Conservation (phyloP, 2,888 invertebrate species). For the Phortica okadai region DNA sequence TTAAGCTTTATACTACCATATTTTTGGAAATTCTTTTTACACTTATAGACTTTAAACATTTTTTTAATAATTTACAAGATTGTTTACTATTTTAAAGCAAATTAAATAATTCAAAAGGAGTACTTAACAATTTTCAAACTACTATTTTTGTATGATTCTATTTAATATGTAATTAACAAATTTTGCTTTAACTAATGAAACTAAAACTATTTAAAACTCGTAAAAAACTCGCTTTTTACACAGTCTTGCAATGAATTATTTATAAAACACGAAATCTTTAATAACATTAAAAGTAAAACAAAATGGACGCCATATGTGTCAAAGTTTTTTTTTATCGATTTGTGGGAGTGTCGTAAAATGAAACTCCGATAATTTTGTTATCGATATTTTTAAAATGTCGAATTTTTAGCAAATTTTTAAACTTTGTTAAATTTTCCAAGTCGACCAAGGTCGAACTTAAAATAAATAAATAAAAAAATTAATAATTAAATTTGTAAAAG, state of each 20-base stretch:
- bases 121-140: constrained; percentile 26
- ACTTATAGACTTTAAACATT: constrained; percentile 43
- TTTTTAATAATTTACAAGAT: constrained; percentile 60
- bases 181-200: constrained; percentile 24
- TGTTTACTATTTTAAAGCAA: constrained; percentile 41
- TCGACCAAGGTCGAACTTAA: constrained; percentile 46
- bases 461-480: constrained; percentile 36
- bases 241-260: constrained; percentile 13
- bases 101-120: constrained; percentile 40
- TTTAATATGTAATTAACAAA: constrained; percentile 12
- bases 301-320: background rate
- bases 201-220: constrained; percentile 14
- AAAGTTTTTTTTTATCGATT: background rate
- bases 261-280: constrained; percentile 5
- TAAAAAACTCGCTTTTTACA: constrained; percentile 28
- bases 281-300: constrained; percentile 2
- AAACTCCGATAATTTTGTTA: constrained; percentile 57
- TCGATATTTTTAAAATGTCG: constrained; percentile 59
- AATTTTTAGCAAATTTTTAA: constrained; percentile 51
- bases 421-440: constrained; percentile 45
- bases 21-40: constrained; percentile 36
- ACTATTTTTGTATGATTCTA: constrained; percentile 27
- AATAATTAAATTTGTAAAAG: constrained; percentile 39
- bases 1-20: constrained; percentile 51
- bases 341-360: background rate